These are phyloP conservation scores for human (Homo sapiens) DNA, from an alignment of 2,113 vertebrate species.

Conservation along the genomic window GRCh38 chr16:83247001-83247500, in stretches of 20 bases:
- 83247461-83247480: neutral
- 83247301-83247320: neutral
- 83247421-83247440: neutral
- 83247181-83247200: neutral
- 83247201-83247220: neutral
- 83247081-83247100: neutral
- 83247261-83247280: neutral
- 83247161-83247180: neutral
- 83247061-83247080: neutral
- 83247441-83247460: neutral
- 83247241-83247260: no score
- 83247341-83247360: neutral
- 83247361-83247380: neutral
- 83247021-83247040: neutral
- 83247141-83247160: neutral
- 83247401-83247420: fast-evolving
- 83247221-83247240: neutral
- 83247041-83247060: neutral
- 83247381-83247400: neutral
- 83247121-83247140: neutral
- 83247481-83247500: neutral
- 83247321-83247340: neutral
- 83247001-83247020: neutral
- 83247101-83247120: neutral
- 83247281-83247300: no score